Evolutionary conservation across 2,888 invertebrate species (phyloP).

Genomic region (Aleiodes leptofemur): DNA sequence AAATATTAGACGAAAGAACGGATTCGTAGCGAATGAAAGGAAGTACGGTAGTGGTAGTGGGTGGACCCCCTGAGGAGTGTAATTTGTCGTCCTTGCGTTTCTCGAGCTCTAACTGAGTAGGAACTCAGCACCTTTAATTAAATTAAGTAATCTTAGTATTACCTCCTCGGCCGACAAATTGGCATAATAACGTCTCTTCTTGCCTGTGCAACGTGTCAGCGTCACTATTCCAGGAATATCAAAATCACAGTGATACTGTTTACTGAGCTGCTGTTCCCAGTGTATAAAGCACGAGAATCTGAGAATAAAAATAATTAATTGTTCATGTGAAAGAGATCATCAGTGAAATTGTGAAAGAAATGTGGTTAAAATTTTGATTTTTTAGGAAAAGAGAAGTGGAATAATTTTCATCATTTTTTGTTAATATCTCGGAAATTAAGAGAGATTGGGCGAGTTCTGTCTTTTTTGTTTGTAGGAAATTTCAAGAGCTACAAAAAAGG

Average conservation of each 20-base stretch:
- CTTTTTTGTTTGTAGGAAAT: too few relatives aligned
- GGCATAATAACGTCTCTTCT: conserved; percentile 84
- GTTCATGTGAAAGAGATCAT: neutral
- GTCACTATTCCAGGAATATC: conserved; percentile 92
- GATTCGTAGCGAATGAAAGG: too few relatives aligned
- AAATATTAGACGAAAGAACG: too few relatives aligned
- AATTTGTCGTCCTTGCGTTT: neutral
- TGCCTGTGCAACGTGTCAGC: conserved; percentile 88
- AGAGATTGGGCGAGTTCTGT: too few relatives aligned
- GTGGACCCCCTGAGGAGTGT: neutral
- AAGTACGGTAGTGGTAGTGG: too few relatives aligned
- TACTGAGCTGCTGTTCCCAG: conserved; percentile 91
- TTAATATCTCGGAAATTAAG: too few relatives aligned
- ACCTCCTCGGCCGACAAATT: conserved; percentile 87
- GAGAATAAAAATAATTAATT: conserved; percentile 37
- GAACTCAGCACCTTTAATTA: conserved; percentile 43
- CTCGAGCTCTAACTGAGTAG: too few relatives aligned
- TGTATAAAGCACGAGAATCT: conserved; percentile 88
- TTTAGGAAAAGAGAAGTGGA: conserved; percentile 52
- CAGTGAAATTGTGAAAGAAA: too few relatives aligned
- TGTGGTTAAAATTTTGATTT: too few relatives aligned
- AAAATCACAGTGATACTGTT: conserved; percentile 94
- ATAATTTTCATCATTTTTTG: too few relatives aligned
- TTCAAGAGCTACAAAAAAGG: too few relatives aligned
- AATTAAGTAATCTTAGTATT: conserved; percentile 69